These are phyloP conservation scores for Heterohyrax brucei DNA, from an alignment of 2,797 vertebrate genomes.

Conservation along the genomic window DNA sequence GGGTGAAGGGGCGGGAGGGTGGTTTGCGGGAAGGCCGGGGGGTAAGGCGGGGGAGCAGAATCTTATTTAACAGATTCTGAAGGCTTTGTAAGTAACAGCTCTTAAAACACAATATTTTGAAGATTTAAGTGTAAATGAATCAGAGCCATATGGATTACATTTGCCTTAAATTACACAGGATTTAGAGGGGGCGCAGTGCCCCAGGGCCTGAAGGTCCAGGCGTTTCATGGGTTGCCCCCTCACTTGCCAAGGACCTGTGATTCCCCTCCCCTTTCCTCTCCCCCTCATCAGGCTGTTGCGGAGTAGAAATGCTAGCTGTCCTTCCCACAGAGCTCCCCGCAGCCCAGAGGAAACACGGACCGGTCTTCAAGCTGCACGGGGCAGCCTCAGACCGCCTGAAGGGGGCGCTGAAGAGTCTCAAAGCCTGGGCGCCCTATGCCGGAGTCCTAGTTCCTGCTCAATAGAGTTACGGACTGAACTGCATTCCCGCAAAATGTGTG, in stretches of 20 bases:
- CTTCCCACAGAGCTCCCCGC: too few relatives aligned
- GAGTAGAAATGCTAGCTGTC: neutral
- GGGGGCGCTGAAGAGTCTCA: neutral
- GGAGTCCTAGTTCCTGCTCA: neutral
- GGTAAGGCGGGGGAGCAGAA: neutral
- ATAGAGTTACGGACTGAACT: too few relatives aligned
- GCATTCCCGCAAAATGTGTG: too few relatives aligned
- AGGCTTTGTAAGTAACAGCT: slow-evolving; percentile 76
- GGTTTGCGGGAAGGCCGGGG: neutral
- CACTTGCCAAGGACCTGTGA: neutral
- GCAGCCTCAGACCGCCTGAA: neutral
- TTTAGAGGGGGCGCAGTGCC: slow-evolving; percentile 43
- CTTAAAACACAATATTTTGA: slow-evolving; percentile 82
- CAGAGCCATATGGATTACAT: slow-evolving; percentile 80
- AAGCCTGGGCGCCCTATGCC: neutral
- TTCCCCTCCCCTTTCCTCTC: neutral
- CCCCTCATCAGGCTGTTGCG: neutral
- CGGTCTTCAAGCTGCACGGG: neutral
- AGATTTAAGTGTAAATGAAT: slow-evolving; percentile 83
- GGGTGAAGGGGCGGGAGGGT: too few relatives aligned
- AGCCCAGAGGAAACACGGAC: rapidly evolving
- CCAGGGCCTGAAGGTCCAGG: neutral
- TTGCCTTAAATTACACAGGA: slow-evolving; percentile 78
- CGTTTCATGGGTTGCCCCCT: neutral
- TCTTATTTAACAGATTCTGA: slow-evolving; percentile 71